A percentile compares a stretch with the other conserved stretches of the same genome.
These are phyloP conservation scores for Lepidostoma basale DNA, from an alignment of 1,140 invertebrate genomes.

Conservation along the genomic window DNA sequence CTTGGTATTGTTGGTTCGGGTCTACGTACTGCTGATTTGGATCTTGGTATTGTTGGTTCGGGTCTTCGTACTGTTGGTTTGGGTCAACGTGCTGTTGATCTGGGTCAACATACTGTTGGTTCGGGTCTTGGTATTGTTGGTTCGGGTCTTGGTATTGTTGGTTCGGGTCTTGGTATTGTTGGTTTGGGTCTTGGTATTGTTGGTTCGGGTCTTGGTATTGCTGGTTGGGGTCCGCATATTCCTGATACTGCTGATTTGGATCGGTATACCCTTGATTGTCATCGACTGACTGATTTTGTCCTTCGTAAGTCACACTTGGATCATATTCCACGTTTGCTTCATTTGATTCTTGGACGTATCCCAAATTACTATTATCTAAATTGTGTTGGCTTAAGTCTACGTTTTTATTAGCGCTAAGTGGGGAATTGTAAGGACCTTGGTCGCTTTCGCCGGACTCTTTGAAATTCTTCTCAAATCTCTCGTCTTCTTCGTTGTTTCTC, in stretches of 20 bases:
- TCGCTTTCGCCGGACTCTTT: constrained; percentile 20
- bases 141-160: constrained; percentile 31
- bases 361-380: constrained; percentile 14
- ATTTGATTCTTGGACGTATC: background rate
- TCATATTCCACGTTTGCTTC: background rate
- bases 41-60: constrained; percentile 36
- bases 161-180: constrained; percentile 23
- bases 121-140: constrained; percentile 28
- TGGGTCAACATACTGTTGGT: constrained; percentile 35
- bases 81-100: constrained; percentile 38
- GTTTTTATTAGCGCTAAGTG: constrained; percentile 9
- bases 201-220: constrained; percentile 12
- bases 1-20: constrained; percentile 28
- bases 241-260: constrained; percentile 8
- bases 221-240: constrained; percentile 19
- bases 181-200: constrained; percentile 18
- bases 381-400: constrained; percentile 11
- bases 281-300: background rate
- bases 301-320: background rate
- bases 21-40: constrained; percentile 40
- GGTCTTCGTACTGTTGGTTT: constrained; percentile 31
- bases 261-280: constrained; percentile 15
- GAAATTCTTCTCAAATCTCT: constrained; percentile 29
- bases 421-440: background rate
- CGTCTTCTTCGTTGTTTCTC: constrained; percentile 3